phyloP scores from a whole-genome alignment of 92 coral and sea anemone genomes.

The Porites rus region DNA sequence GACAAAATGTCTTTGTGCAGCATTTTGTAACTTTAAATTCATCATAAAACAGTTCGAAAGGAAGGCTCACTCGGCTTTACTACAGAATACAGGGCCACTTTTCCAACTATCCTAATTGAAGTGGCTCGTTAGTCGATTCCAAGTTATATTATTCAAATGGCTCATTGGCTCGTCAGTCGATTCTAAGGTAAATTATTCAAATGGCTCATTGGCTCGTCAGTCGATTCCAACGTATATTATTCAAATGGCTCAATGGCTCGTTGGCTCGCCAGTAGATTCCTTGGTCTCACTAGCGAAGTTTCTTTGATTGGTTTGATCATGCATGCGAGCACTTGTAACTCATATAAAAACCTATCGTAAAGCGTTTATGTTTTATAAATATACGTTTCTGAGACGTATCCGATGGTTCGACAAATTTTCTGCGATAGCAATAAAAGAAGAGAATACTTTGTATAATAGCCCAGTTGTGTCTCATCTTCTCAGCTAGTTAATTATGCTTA shows the following conservation, averaged over 20 bases:
- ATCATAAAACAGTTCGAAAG: too few relatives aligned
- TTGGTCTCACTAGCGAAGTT: constrained; percentile 10
- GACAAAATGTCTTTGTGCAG: too few relatives aligned
- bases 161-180: constrained; percentile 21
- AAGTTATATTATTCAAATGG: constrained; percentile 20
- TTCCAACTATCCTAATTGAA: too few relatives aligned
- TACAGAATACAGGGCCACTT: too few relatives aligned
- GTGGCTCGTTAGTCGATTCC: constrained; percentile 10
- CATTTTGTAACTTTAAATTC: too few relatives aligned
- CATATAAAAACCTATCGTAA: neutral
- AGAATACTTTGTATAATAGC: constrained; percentile 15
- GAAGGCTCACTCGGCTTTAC: too few relatives aligned
- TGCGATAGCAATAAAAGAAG: constrained; percentile 21
- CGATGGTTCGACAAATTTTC: constrained; percentile 27
- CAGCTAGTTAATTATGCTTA: constrained; percentile 9
- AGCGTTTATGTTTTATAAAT: neutral
- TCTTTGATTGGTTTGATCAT: neutral
- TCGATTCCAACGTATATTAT: constrained; percentile 1
- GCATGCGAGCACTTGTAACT: neutral
- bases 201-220: constrained; percentile 17
- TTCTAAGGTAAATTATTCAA: constrained; percentile 10
- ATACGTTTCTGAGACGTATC: neutral
- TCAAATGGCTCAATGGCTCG: constrained; percentile 20
- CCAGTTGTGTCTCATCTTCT: constrained; percentile 24
- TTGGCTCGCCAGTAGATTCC: constrained; percentile 10